These are phyloP conservation scores for Thinocorus orbignyianus DNA, from an alignment of 2,113 vertebrate species.

Conservation along the genomic window DNA sequence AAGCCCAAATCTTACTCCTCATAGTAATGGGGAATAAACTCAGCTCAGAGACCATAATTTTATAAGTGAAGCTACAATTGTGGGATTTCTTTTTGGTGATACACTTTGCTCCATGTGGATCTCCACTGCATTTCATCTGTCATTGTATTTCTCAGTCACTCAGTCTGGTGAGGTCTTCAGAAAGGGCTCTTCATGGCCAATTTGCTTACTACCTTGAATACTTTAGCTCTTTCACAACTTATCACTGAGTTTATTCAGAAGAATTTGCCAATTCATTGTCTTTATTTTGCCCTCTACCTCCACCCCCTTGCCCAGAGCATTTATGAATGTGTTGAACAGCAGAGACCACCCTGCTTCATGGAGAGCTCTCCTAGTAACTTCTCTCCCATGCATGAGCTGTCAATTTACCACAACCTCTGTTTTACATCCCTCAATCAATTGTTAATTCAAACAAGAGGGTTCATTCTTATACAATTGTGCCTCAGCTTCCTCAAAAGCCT, in stretches of 20 bases:
- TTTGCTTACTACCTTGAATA: not conserved
- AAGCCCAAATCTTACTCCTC: not conserved
- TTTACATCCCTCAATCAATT: not conserved
- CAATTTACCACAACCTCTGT: not conserved
- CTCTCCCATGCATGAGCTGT: rapidly evolving
- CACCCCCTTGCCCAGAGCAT: not conserved
- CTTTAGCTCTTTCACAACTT: not conserved
- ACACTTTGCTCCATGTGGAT: not conserved
- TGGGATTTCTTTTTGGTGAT: not conserved
- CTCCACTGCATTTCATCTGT: not conserved
- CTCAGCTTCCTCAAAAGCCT: not conserved
- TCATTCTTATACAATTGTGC: not conserved
- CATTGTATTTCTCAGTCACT: not conserved
- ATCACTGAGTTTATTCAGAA: not conserved
- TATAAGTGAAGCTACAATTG: not conserved
- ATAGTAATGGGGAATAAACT: not conserved
- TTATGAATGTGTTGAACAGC: not conserved
- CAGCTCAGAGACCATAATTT: not conserved
- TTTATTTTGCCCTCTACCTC: not conserved
- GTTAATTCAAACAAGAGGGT: not conserved
- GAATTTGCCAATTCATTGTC: not conserved
- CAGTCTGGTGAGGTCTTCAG: not conserved
- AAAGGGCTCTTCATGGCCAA: not conserved
- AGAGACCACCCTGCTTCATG: not conserved
- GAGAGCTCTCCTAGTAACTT: not conserved